phyloP scores from a whole-genome alignment of 2,113 vertebrate genomes.

The Nothocercus julius region DNA sequence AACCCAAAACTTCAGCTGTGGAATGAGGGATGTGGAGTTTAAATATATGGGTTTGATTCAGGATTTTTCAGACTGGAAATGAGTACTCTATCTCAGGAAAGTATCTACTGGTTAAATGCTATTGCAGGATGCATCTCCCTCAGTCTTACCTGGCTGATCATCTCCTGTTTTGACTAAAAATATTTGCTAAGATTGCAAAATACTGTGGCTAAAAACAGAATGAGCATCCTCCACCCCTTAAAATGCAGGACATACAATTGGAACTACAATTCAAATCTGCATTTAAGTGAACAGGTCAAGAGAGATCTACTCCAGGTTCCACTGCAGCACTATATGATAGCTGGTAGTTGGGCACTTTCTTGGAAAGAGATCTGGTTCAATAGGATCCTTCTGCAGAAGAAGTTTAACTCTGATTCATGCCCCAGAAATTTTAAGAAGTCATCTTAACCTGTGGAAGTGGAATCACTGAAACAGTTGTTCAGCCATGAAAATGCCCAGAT shows the following conservation, averaged over 20 bases:
- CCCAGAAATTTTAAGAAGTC: not conserved
- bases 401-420: not conserved
- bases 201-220: not conserved
- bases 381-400: not conserved
- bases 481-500: not conserved
- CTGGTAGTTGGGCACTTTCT: not conserved
- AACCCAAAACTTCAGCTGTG: not conserved
- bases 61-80: not conserved
- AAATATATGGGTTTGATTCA: not conserved
- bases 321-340: not conserved
- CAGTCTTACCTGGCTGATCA: not conserved
- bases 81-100: not conserved
- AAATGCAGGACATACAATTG: not conserved
- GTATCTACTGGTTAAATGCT: not conserved
- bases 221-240: not conserved
- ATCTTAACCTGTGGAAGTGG: not conserved
- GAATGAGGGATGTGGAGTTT: not conserved
- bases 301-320: not conserved
- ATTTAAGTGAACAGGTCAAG: not conserved
- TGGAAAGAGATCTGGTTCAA: not conserved
- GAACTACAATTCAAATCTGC: no score
- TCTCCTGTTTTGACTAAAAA: not conserved
- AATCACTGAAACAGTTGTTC: not conserved
- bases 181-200: no score
- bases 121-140: not conserved